These are phyloP conservation scores for Harpalus rubripes DNA, from an alignment of 2,888 invertebrate species.

Conservation along the genomic window DNA sequence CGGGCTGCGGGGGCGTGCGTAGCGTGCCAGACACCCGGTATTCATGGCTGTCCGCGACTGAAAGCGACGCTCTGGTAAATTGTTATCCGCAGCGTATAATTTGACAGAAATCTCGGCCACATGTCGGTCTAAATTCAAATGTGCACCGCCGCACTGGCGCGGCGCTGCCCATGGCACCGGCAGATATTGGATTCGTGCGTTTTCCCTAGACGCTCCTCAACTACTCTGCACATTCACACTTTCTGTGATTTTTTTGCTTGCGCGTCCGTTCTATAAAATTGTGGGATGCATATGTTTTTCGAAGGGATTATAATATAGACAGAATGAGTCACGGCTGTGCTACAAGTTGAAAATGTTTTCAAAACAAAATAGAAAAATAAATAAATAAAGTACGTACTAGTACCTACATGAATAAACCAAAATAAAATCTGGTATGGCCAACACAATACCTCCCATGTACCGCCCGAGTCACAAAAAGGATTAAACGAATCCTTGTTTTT, in stretches of 20 bases:
- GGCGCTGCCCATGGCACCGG: conserved; percentile 36
- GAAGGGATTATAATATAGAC: not conserved
- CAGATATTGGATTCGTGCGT: conserved; percentile 47
- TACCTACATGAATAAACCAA: no score
- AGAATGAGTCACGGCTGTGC: no score
- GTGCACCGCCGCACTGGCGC: conserved; percentile 14
- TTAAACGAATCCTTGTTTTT: no score
- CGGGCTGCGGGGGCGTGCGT: conserved; percentile 20
- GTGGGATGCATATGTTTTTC: conserved; percentile 15
- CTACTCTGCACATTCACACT: conserved; percentile 31
- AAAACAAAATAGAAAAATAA: no score
- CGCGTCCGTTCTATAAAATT: not conserved
- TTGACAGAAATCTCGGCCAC: conserved; percentile 66
- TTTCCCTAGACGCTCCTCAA: conserved; percentile 1
- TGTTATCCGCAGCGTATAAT: conserved; percentile 64
- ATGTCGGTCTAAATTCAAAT: conserved; percentile 62
- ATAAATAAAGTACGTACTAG: no score
- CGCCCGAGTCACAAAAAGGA: no score
- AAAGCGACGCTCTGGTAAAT: conserved; percentile 56
- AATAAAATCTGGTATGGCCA: no score
- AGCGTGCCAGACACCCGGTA: conserved; percentile 50
- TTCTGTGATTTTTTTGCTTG: conserved; percentile 9
- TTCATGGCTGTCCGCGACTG: conserved; percentile 55
- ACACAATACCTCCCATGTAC: no score
- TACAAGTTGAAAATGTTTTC: no score